Evolutionary conservation across 2,797 vertebrate species (phyloP), one percentile per base, ranked within the genome.

Genomic region (Dicrostonyx torquatus): DNA sequence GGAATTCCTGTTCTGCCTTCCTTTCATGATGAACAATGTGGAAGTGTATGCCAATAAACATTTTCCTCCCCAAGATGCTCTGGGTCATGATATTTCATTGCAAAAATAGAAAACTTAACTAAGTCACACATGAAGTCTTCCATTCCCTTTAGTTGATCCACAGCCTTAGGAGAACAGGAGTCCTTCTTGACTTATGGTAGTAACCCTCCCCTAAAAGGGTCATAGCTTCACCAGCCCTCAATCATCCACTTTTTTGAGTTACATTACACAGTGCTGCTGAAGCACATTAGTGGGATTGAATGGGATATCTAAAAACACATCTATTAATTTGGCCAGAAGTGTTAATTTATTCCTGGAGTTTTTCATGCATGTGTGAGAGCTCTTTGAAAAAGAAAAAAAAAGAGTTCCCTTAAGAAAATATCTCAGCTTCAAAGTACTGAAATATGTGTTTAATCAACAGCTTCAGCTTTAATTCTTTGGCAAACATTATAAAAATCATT

Each of bases 391-490:
- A 58, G 48, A 13, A 60, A 26, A 60, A 91, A 66, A 94, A 83
- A 87, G 37, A 60, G 91, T 75, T 92, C 89, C 91, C 93, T 45
- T n/a, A 75, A 88, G 87, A 90, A 96, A 96, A 94, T 29, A 90
- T 22, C 68, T 86, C 62, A 88, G 75, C 5, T 64, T 86, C 87
- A 90, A 95, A 82, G n/a, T 87, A 66, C 43, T 83, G 88, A 96
- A 96, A 90, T 96, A 88, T 31, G 80, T 91, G 90, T 96, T 94
- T 96, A 95, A 97, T 88, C 94, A 97, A 91, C 91, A 93, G 84
- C 76, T 95, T 93, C 75, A 7, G 62, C 89, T 97, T 89, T 92
- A 95, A 95, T 96, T 62, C 87, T 40, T 45, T 93, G 84, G 87
- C 34, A 95, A 97, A 89, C 64, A 93, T 10, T 1, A 2, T 9